These are phyloP conservation scores for Lordiphosa stackelbergi DNA, from an alignment of 1,140 invertebrate species.

Conservation along the genomic window DNA sequence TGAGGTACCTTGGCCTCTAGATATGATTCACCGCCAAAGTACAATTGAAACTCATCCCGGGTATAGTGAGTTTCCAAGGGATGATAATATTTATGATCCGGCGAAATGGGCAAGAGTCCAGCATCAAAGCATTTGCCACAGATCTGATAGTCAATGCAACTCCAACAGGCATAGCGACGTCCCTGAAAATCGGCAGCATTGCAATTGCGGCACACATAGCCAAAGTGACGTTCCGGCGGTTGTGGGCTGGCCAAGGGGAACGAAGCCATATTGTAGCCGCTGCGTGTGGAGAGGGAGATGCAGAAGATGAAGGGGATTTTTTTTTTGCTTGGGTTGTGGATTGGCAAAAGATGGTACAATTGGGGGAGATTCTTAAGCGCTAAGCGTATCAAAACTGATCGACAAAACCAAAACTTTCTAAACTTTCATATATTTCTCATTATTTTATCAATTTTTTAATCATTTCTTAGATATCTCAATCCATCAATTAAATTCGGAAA, in stretches of 20 bases:
- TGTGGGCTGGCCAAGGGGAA: not conserved
- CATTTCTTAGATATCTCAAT: no score
- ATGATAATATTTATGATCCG: conserved; percentile 36
- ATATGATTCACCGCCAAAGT: conserved; percentile 26
- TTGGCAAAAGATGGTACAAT: not conserved
- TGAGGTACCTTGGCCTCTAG: conserved; percentile 10
- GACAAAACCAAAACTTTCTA: no score
- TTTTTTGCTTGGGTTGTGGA: no score
- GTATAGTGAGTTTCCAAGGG: conserved; percentile 31
- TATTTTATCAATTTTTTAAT: no score
- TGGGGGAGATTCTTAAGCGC: no score
- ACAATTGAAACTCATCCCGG: conserved; percentile 23
- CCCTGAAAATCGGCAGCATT: conserved; percentile 8
- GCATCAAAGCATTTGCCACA: conserved; percentile 36
- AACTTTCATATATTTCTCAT: no score
- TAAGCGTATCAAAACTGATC: no score
- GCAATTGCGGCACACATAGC: conserved; percentile 29
- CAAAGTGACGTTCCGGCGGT: conserved; percentile 32
- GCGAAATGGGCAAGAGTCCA: not conserved
- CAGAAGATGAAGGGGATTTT: no score
- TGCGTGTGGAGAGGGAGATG: not conserved
- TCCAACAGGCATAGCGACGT: conserved; percentile 40
- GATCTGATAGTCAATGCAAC: conserved; percentile 33
- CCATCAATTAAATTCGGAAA: no score
- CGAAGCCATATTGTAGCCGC: not conserved